Evolutionary conservation across 2,797 vertebrate species (phyloP), one percentile per base, ranked within the genome.

Genomic region (Acipenser transmontanus): DNA sequence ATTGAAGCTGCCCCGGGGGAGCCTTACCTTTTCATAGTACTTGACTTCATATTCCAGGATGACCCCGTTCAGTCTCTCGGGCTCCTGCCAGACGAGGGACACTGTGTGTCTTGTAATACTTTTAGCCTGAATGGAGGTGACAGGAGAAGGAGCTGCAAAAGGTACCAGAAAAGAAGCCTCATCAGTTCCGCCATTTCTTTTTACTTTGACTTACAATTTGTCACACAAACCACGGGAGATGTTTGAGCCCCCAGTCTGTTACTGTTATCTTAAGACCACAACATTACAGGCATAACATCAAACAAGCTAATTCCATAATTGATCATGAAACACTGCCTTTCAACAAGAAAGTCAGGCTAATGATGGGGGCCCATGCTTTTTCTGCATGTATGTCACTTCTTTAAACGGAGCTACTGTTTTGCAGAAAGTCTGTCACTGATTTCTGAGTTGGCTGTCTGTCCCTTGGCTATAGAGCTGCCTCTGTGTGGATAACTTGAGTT

Each of bases 41-140:
- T 99, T 99, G 87, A 99, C 94, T 84, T 99, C 96, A 6, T 99
- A 99, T 73, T 99, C 97, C 78, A 99, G 80, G 76, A 98, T 98
- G 70, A 98, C 96, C 20, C 97, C 97, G 1, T 99, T 99, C 80
- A 95, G 93, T 48, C 94, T 87, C 51, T 98, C 95, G 0, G 97
- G 97, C 34, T 96, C 94, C 76, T 96, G 86, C 97, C 97, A 99
- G 54, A 91, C 87, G 81, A 98, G 81, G 2, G 93, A 92, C 76
- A 98, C 95, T 0, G 95, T 96, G 84, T 98, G 95, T 69, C 97
- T 91, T 6, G 95, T 98, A 77, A 97, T 94, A 76, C 98, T 95
- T 78, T 95, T 98, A 7, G 92, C 95, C 75, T 98, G 94, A 81
- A 99, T 95, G 77, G 93, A 86, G 14, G 91, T 90, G 76, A 99